A percentile compares a stretch with the other conserved stretches of the same genome.
These are phyloP conservation scores for Vultur gryphus DNA, from an alignment of 2,797 vertebrate species.

Conservation along the genomic window DNA sequence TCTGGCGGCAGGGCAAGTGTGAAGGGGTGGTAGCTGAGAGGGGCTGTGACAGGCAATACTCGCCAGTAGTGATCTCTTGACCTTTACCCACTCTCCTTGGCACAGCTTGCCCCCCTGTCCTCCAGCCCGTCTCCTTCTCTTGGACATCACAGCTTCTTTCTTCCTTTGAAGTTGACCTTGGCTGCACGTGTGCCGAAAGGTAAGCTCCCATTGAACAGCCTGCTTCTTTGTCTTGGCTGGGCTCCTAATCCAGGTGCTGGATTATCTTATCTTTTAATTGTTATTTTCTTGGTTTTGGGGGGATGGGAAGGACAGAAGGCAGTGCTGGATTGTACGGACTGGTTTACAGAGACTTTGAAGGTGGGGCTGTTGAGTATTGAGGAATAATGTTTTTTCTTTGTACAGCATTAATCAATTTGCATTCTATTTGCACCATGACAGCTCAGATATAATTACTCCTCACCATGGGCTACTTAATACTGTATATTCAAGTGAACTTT, in stretches of 20 bases:
- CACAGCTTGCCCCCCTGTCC: background rate
- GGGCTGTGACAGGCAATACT: background rate
- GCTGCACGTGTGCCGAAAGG: background rate
- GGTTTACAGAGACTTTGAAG: background rate
- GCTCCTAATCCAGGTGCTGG: background rate
- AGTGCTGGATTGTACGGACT: background rate
- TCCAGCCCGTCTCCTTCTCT: background rate
- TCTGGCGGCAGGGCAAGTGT: background rate
- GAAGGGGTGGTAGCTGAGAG: background rate
- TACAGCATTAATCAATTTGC: background rate
- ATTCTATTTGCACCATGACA: background rate
- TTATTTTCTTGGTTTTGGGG: background rate
- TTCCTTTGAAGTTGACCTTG: background rate
- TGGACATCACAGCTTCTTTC: background rate
- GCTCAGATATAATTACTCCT: background rate
- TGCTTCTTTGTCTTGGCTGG: background rate
- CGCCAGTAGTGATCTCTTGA: background rate
- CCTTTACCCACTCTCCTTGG: background rate
- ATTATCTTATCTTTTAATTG: background rate
- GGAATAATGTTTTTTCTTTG: background rate
- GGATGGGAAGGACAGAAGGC: background rate
- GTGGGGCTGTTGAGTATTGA: background rate
- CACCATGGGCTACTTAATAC: background rate
- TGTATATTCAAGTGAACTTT: background rate
- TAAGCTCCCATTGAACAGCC: background rate